Percentiles rank a stretch among this genome's conserved stretches.
Evolutionary conservation across 2,888 invertebrate species (phyloP).

Genomic region (Lutraria lutraria): DNA sequence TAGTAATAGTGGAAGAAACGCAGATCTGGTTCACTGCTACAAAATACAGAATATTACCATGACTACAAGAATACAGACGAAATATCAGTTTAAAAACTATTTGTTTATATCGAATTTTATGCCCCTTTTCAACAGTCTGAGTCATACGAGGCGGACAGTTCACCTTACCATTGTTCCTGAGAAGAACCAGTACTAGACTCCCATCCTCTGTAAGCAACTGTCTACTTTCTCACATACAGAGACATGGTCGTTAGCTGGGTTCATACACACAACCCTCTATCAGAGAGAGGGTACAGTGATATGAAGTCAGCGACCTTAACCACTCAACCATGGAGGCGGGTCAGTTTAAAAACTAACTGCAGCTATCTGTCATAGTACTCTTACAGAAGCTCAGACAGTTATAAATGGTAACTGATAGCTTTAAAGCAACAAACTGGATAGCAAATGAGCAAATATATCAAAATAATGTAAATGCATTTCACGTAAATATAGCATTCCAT

Average conservation of each 20-base stretch:
- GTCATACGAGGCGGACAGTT: too few relatives aligned
- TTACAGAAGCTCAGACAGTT: neutral
- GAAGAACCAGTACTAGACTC: too few relatives aligned
- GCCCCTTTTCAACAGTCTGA: too few relatives aligned
- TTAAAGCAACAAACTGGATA: constrained; percentile 17
- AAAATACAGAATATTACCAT: constrained; percentile 40
- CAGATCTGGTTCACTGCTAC: constrained; percentile 63
- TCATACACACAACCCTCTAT: too few relatives aligned
- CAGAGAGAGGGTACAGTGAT: too few relatives aligned
- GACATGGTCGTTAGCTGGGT: too few relatives aligned
- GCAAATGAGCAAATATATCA: neutral
- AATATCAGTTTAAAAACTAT: neutral
- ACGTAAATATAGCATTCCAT: neutral
- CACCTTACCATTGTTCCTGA: too few relatives aligned
- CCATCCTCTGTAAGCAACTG: too few relatives aligned
- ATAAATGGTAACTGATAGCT: neutral
- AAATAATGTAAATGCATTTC: neutral
- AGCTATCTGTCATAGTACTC: neutral
- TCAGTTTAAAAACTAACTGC: neutral
- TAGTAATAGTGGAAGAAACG: constrained; percentile 63
- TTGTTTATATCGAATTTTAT: too few relatives aligned
- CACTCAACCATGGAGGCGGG: too few relatives aligned
- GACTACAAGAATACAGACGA: constrained; percentile 25
- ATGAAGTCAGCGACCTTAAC: too few relatives aligned
- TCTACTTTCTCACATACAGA: too few relatives aligned